Conservation (phyloP, 2,113 vertebrate genomes). For the Notiomystis cincta region DNA sequence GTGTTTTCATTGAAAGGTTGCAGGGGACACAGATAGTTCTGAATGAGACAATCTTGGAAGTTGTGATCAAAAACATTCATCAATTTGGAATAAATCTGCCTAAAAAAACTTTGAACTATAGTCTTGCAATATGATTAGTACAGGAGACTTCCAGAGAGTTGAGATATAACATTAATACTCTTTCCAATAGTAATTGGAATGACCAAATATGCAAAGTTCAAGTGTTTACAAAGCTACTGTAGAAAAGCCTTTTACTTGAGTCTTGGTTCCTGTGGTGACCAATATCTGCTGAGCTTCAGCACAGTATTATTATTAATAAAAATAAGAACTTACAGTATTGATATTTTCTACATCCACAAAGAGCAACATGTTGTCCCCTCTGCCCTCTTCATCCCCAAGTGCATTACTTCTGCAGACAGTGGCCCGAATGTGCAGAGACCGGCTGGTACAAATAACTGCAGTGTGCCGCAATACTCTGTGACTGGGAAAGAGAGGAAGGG, state of each 20-base stretch:
- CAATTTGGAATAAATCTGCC: neutral
- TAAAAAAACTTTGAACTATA: neutral
- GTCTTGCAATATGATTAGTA: neutral
- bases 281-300: neutral
- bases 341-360: slow-evolving; percentile 97
- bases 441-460: slow-evolving; percentile 93
- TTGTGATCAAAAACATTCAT: neutral
- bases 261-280: neutral
- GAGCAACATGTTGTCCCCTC: slow-evolving; percentile 82
- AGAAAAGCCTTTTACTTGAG: neutral
- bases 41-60: neutral
- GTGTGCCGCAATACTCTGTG: slow-evolving; percentile 93
- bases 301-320: neutral
- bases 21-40: neutral
- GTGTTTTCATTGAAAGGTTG: neutral
- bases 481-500: slow-evolving; percentile 54
- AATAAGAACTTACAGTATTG: slow-evolving; percentile 82
- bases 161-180: neutral
- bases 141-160: neutral
- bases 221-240: neutral
- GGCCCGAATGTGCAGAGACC: slow-evolving; percentile 87
- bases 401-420: slow-evolving; percentile 87
- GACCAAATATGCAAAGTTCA: neutral
- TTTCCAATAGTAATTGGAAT: neutral
- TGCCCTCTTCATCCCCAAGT: slow-evolving; percentile 77